Evolutionary conservation across 2,888 invertebrate genomes (phyloP).

Genomic region (Margaritifera margaritifera): DNA sequence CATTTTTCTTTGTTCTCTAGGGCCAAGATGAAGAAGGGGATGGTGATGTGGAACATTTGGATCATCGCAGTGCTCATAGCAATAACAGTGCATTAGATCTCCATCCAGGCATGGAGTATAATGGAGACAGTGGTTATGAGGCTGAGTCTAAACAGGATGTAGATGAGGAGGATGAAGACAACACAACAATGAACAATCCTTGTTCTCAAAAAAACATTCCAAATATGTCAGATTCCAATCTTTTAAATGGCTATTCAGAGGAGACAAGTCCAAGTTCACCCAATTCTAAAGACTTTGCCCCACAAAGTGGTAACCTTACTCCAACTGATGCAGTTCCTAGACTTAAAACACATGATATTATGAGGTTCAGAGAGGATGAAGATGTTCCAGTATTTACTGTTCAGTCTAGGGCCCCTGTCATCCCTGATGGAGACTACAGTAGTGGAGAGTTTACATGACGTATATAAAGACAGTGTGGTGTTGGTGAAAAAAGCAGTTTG

Average conservation of each 20-base stretch:
- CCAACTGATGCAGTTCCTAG: too few species aligned
- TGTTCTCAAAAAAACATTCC: slow-evolving; percentile 20
- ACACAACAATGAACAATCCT: slow-evolving; percentile 30
- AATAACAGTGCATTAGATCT: background rate
- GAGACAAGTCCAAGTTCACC: slow-evolving; percentile 13
- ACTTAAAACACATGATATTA: too few species aligned
- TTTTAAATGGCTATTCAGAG: slow-evolving; percentile 20
- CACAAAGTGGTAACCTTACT: too few species aligned
- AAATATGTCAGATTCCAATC: slow-evolving; percentile 15
- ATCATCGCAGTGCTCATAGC: background rate
- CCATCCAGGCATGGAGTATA: slow-evolving; percentile 37
- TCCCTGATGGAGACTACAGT: too few species aligned
- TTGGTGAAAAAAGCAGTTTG: too few species aligned
- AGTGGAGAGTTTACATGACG: too few species aligned
- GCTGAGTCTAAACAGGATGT: slow-evolving; percentile 56
- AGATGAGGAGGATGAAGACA: slow-evolving; percentile 27
- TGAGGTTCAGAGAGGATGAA: too few species aligned
- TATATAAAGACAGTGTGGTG: too few species aligned
- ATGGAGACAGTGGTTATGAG: slow-evolving; percentile 66
- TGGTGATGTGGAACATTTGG: slow-evolving; percentile 5
- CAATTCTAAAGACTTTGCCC: background rate
- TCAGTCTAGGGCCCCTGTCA: too few species aligned
- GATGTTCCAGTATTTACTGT: too few species aligned
- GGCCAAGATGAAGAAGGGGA: slow-evolving; percentile 42
- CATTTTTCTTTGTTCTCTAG: background rate